phyloP scores from a whole-genome alignment of 2,888 invertebrate species.

The Dynastes hyllus region DNA sequence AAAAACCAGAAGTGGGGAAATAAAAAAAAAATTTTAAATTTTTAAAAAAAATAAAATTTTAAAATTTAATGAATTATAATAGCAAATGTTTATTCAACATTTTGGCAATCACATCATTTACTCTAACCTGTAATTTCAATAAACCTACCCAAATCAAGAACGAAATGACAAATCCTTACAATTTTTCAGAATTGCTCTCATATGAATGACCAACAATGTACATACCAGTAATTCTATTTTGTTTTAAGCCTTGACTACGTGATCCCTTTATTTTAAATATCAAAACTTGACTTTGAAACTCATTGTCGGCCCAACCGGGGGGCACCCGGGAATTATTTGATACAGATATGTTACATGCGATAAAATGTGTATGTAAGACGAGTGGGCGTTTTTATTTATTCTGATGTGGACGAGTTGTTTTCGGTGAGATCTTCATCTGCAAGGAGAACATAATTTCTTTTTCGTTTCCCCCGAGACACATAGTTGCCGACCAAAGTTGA shows the following conservation, averaged over 20 bases:
- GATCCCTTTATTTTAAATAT: slow-evolving; percentile 20
- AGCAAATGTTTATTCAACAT: too few relatives aligned
- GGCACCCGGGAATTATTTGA: background rate
- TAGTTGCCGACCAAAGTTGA: slow-evolving; percentile 38
- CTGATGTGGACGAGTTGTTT: slow-evolving; percentile 45
- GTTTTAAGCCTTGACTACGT: background rate
- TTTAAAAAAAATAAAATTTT: too few relatives aligned
- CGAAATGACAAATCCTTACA: too few relatives aligned
- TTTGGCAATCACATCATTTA: too few relatives aligned
- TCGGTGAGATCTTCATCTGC: slow-evolving; percentile 35
- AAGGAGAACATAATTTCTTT: slow-evolving; percentile 53
- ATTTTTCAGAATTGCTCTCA: too few relatives aligned
- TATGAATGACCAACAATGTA: background rate
- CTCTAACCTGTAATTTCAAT: too few relatives aligned
- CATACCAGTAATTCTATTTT: background rate
- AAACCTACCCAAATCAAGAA: too few relatives aligned
- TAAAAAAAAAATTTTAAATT: too few relatives aligned
- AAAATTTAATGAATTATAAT: too few relatives aligned
- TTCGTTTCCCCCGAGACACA: slow-evolving; percentile 42
- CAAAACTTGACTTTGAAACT: slow-evolving; percentile 6
- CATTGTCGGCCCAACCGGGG: too few relatives aligned
- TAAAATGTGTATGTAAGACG: slow-evolving; percentile 20
- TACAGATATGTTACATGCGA: slow-evolving; percentile 8
- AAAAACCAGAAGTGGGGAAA: too few relatives aligned
- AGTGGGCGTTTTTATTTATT: slow-evolving; percentile 55